phyloP scores from a whole-genome alignment of 2,888 invertebrate genomes.

The Drosophila mayaguana region DNA sequence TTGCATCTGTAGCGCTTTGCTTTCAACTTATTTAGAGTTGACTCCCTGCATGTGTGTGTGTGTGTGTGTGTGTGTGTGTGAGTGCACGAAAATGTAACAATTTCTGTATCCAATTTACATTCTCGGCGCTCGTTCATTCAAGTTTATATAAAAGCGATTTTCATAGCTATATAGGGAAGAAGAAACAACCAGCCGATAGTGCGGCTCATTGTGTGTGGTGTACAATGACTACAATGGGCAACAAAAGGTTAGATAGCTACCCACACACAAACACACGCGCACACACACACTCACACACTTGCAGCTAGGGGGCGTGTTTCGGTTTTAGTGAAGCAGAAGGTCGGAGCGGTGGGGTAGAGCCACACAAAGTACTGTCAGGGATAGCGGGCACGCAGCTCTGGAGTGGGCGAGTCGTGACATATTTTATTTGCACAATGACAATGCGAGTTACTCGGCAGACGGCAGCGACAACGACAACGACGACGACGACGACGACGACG shows the following conservation, averaged over 20 bases:
- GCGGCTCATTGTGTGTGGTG: slow-evolving; percentile 64
- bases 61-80: not conserved
- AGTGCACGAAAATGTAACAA: slow-evolving; percentile 22
- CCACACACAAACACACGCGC: slow-evolving; percentile 20
- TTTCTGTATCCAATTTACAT: slow-evolving; percentile 49
- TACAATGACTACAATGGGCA: slow-evolving; percentile 71
- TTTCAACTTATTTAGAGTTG: not conserved
- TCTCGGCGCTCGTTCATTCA: slow-evolving; percentile 49
- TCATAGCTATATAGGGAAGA: slow-evolving; percentile 37
- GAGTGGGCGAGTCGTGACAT: slow-evolving; percentile 81
- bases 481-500: slow-evolving; percentile 39
- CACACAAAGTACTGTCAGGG: slow-evolving; percentile 44
- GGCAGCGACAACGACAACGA: slow-evolving; percentile 36
- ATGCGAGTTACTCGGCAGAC: slow-evolving; percentile 75
- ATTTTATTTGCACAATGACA: slow-evolving; percentile 83
- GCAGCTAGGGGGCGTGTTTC: slow-evolving; percentile 67
- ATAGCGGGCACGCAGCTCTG: slow-evolving; percentile 35
- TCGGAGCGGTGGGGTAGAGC: slow-evolving; percentile 3
- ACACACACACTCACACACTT: slow-evolving; percentile 27
- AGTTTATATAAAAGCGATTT: slow-evolving; percentile 77
- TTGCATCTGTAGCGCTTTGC: not conserved
- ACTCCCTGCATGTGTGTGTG: not conserved
- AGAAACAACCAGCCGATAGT: slow-evolving; percentile 56
- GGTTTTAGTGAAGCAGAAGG: slow-evolving; percentile 21
- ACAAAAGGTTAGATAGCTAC: slow-evolving; percentile 75